Base-by-base conservation (phyloP, 2,797 vertebrate species). In the Ispidina picta region DNA sequence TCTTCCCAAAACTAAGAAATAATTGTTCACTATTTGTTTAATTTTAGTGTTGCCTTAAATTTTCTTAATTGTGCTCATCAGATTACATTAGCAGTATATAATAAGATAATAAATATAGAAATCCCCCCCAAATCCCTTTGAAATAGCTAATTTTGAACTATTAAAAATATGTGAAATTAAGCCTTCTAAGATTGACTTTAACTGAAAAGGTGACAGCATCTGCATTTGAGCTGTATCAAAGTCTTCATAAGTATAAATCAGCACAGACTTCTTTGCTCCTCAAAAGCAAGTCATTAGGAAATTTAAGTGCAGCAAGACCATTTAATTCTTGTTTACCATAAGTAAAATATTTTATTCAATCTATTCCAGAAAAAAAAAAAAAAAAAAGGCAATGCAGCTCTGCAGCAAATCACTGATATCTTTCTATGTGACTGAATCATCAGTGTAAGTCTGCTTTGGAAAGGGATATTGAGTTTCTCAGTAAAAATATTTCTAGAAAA, bases 381-480 rank as follows among this genome's bases (percentile, higher is more conserved):
- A n/a, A 39, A 39, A 39, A 15, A 15, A 15, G 9, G 2, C n/a
- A 58, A 2, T 16, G 28, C 21, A 86, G 16, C 63, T 73, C n/a
- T 84, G 41, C 81, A 86, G 56, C 39, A 94, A 76, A 88, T 70
- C 70, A 82, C 44, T 26, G 55, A 26, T 83, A 86, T 21, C 85
- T 39, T 60, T 80, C 35, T 10, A 1, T 46, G 31, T 48, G 66
- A 12, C 44, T 51, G 68, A 91, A 91, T 91, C 83, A 91, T 52
- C 70, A 52, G 37, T 73, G 29, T 31, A 72, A 83, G 29, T 60
- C 74, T 88, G 71, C 60, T 82, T 88, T 64, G 48, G 60, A 79
- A 91, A 90, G 79, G 26, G 52, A 70, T 70, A 88, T 52, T 88
- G 65, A 69, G 15, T 86, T 80, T 83, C 75, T 72, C 39, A 91